Evolutionary conservation across 2,113 vertebrate genomes (phyloP).

Genomic region (Dicerorhinus sumatrensis): DNA sequence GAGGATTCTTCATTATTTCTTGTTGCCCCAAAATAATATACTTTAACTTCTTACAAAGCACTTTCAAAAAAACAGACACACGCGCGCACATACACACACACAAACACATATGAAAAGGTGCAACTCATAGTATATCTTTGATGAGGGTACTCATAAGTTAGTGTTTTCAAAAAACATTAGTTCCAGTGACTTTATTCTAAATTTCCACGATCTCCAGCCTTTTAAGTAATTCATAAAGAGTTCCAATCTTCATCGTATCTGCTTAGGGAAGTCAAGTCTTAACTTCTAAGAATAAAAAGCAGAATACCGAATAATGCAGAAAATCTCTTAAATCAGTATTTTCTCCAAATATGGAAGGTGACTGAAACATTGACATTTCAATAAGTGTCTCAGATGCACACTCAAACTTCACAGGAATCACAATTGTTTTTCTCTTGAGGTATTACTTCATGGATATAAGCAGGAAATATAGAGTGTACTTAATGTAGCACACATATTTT

Average conservation of each 20-base stretch:
- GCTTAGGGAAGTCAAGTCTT: neutral
- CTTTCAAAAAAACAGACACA: neutral
- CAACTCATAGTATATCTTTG: neutral
- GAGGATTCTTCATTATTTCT: neutral
- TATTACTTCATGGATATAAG: neutral
- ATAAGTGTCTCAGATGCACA: neutral
- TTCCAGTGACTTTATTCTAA: neutral
- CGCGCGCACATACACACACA: neutral
- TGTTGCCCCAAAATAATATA: neutral
- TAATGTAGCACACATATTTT: neutral
- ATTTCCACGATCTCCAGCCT: neutral
- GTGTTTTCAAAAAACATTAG: neutral
- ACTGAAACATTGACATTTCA: neutral
- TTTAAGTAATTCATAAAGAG: neutral
- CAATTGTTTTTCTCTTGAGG: neutral
- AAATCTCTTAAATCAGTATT: neutral
- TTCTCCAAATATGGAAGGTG: neutral
- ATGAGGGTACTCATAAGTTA: neutral
- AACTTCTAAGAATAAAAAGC: neutral
- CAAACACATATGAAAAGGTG: rapidly evolving
- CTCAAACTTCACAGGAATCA: neutral
- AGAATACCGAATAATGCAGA: neutral
- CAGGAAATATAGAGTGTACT: neutral
- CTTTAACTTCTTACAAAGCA: neutral
- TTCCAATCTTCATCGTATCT: neutral